These are phyloP conservation scores for Leptothorax acervorum DNA, from an alignment of 2,888 invertebrate genomes.

Conservation along the genomic window DNA sequence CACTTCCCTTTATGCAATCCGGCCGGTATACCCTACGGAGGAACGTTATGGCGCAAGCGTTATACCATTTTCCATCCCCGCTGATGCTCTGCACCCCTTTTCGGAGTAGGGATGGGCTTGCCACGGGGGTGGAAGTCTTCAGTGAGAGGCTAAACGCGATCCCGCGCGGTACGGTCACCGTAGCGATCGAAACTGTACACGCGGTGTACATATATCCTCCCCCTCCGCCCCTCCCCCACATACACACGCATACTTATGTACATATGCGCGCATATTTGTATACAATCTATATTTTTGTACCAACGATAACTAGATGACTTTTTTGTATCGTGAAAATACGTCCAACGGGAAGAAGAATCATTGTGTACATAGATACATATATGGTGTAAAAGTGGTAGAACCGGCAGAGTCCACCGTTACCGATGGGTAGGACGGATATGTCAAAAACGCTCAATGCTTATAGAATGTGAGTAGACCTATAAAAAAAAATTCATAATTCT, in stretches of 20 bases:
- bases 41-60: slow-evolving; percentile 33
- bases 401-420: slow-evolving; percentile 75
- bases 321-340: slow-evolving; percentile 50
- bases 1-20: slow-evolving; percentile 51
- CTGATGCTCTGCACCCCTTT: neutral
- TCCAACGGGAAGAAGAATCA: neutral
- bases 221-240: neutral
- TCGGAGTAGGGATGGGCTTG: slow-evolving; percentile 10
- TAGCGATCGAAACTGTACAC: slow-evolving; percentile 57
- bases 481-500: neutral
- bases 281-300: slow-evolving; percentile 74
- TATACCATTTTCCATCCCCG: slow-evolving; percentile 7
- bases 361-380: neutral
- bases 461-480: slow-evolving; percentile 92
- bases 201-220: slow-evolving; percentile 64
- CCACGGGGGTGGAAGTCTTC: slow-evolving; percentile 72
- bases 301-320: slow-evolving; percentile 67
- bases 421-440: slow-evolving; percentile 87
- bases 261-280: slow-evolving; percentile 46
- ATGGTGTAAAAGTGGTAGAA: slow-evolving; percentile 74
- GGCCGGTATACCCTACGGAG: neutral
- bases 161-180: slow-evolving; percentile 64
- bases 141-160: slow-evolving; percentile 78
- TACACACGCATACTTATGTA: slow-evolving; percentile 5
- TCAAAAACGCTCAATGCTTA: slow-evolving; percentile 96